Evolutionary conservation across 92 coral and sea anemone genomes (phyloP).

Genomic region (Diadumene lineata): DNA sequence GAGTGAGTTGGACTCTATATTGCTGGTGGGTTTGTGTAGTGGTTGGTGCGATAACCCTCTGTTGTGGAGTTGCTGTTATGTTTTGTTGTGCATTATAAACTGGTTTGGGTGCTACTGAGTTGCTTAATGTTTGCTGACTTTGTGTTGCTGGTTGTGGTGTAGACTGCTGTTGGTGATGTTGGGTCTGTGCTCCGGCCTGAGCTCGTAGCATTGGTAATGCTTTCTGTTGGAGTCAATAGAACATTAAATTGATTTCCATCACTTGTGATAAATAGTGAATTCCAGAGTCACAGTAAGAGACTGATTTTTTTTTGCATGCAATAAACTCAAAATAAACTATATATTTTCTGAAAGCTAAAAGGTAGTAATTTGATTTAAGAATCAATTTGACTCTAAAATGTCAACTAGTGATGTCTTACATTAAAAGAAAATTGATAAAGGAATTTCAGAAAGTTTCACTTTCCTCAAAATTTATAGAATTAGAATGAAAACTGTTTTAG

Average conservation of each 20-base stretch:
- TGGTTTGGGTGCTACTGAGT: background rate
- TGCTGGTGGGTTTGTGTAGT: conserved; percentile 37
- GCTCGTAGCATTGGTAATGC: conserved; percentile 87
- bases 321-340: no score
- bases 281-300: no score
- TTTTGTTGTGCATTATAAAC: conserved; percentile 18
- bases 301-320: no score
- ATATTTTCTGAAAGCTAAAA: no score
- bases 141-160: conserved; percentile 7
- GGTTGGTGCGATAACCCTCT: conserved; percentile 25
- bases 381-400: no score
- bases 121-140: conserved; percentile 2
- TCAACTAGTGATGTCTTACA: no score
- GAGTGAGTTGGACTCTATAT: conserved; percentile 37
- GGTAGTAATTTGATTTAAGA: no score
- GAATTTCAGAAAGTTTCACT: no score
- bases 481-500: no score
- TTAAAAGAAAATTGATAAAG: no score
- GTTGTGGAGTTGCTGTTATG: conserved; percentile 43
- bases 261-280: no score
- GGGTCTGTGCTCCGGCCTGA: conserved; percentile 59
- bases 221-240: conserved; percentile 60
- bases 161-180: conserved; percentile 48
- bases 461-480: no score
- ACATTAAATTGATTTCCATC: background rate